Evolutionary conservation across 2,113 vertebrate species (phyloP).

Genomic region (Lutjanus erythropterus): DNA sequence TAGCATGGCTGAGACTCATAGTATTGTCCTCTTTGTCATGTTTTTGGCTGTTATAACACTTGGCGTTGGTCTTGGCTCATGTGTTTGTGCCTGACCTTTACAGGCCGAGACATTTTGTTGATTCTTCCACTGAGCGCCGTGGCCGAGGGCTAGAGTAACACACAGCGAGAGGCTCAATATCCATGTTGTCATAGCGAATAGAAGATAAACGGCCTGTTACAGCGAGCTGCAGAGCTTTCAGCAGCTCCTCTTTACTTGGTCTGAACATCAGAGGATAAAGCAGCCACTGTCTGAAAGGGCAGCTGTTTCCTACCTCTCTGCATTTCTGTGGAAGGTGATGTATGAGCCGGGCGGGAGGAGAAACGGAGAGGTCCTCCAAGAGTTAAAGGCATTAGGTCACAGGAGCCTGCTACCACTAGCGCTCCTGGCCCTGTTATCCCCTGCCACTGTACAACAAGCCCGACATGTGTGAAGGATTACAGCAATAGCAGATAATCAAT

Average conservation of each 20-base stretch:
- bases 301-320: constrained; percentile 65
- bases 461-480: constrained; percentile 73
- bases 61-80: constrained; percentile 3
- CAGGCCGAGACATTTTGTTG: constrained; percentile 10
- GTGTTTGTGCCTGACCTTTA: constrained; percentile 13
- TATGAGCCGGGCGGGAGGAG: constrained; percentile 56
- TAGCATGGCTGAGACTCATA: not conserved
- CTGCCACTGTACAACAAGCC: constrained; percentile 40
- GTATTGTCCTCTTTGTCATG: not conserved
- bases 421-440: constrained; percentile 43
- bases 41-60: not conserved
- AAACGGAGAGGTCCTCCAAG: constrained; percentile 62
- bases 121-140: constrained; percentile 23
- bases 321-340: constrained; percentile 65
- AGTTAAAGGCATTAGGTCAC: constrained; percentile 69
- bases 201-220: constrained; percentile 48
- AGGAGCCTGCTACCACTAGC: constrained; percentile 54
- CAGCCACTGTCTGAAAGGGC: constrained; percentile 55
- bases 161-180: constrained; percentile 32
- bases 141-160: constrained; percentile 30
- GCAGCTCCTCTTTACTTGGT: constrained; percentile 44
- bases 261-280: constrained; percentile 59
- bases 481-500: constrained; percentile 70
- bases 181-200: constrained; percentile 42
- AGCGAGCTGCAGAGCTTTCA: constrained; percentile 56